These are phyloP conservation scores for Diprion similis DNA, from an alignment of 1,140 invertebrate genomes.

Conservation along the genomic window DNA sequence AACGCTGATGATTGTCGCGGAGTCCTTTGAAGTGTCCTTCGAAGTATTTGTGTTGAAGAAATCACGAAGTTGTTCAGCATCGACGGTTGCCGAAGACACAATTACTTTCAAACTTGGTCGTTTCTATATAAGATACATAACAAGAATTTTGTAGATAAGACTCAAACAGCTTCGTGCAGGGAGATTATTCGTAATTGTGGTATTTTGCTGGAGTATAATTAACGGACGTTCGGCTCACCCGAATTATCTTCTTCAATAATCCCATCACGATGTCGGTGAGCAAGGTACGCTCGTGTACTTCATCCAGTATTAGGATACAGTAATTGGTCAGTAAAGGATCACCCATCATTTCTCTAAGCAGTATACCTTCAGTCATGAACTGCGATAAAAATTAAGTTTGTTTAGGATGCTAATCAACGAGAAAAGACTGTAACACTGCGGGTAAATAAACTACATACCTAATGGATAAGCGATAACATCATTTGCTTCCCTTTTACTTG, in stretches of 20 bases:
- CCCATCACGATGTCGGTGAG: conserved; percentile 95
- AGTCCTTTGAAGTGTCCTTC: conserved; percentile 66
- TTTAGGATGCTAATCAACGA: not conserved
- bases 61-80: conserved; percentile 84
- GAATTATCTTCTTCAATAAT: conserved; percentile 90
- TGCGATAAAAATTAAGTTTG: conserved; percentile 57
- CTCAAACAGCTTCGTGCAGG: not conserved
- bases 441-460: not conserved
- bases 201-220: not conserved
- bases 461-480: not conserved
- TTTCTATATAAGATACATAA: conserved; percentile 68
- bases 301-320: conserved; percentile 92
- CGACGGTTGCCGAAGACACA: conserved; percentile 94
- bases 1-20: conserved; percentile 84
- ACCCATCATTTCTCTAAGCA: conserved; percentile 92
- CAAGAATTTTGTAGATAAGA: not conserved
- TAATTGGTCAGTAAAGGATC: conserved; percentile 93
- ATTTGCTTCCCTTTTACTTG: not conserved
- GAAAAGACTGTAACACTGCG: not conserved
- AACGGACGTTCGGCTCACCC: conserved; percentile 58
- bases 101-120: conserved; percentile 84
- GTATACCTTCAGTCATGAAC: conserved; percentile 96
- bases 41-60: conserved; percentile 85
- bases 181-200: not conserved
- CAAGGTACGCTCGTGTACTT: conserved; percentile 94